phyloP scores from a whole-genome alignment of 1,140 invertebrate genomes.

The Dinoponera quadriceps region DNA sequence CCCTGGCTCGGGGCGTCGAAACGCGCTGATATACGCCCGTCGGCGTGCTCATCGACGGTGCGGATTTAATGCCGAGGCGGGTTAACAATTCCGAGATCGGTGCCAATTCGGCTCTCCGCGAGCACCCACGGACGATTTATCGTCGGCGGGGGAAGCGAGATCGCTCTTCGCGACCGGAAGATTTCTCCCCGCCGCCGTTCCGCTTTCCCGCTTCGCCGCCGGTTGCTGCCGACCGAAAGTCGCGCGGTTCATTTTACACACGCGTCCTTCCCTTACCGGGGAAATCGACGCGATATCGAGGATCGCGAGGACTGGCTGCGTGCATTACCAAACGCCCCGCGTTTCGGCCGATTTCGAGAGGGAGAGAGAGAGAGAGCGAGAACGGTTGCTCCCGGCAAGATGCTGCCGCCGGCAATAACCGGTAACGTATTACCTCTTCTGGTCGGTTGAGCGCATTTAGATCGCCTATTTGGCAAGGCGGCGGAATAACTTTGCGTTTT shows the following conservation, averaged over 20 bases:
- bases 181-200: constrained; percentile 46
- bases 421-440: constrained; percentile 81
- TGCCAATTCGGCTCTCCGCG: constrained; percentile 53
- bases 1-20: constrained; percentile 3
- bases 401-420: constrained; percentile 79
- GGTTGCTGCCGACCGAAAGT: constrained; percentile 27
- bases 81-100: constrained; percentile 57
- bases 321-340: constrained; percentile 60
- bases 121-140: constrained; percentile 49
- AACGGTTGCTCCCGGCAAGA: constrained; percentile 72
- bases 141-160: constrained; percentile 11
- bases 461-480: constrained; percentile 80
- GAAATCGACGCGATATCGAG: constrained; percentile 57
- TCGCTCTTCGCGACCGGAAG: constrained; percentile 56
- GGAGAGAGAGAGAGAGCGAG: too few relatives aligned
- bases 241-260: constrained; percentile 68
- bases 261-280: constrained; percentile 1
- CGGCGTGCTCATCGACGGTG: constrained; percentile 48
- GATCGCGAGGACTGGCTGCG: constrained; percentile 36
- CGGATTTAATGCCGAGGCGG: constrained; percentile 45
- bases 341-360: constrained; percentile 62
- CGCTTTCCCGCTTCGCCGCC: neutral
- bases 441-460: constrained; percentile 80
- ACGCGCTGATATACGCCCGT: constrained; percentile 22
- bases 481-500: constrained; percentile 80